Evolutionary conservation across 2,797 vertebrate genomes (phyloP).

Genomic region (Chiroxiphia lanceolata): DNA sequence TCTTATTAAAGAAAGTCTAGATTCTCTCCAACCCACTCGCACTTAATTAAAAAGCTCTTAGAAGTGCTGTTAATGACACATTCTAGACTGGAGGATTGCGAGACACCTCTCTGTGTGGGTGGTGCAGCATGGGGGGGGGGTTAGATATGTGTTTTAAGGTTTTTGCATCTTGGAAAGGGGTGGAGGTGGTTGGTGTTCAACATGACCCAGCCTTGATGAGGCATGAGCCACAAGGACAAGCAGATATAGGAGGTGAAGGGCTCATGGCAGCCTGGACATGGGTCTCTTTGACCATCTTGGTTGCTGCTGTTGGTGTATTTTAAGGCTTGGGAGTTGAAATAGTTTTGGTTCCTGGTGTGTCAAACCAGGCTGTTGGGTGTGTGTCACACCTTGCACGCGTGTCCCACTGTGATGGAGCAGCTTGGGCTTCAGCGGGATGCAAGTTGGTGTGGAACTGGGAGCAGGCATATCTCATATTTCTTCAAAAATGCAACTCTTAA

Average conservation of each 20-base stretch:
- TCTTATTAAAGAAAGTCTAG: conserved; percentile 68
- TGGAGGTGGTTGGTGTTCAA: conserved; percentile 12
- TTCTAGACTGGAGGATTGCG: conserved; percentile 55
- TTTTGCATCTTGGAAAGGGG: conserved; percentile 37
- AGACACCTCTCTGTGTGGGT: conserved; percentile 57
- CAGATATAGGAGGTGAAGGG: not conserved
- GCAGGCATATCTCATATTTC: not conserved
- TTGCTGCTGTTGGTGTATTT: not conserved
- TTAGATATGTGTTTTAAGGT: conserved; percentile 14
- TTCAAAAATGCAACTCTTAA: not conserved
- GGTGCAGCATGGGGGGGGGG: not conserved
- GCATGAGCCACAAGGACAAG: not conserved
- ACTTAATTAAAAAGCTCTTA: conserved; percentile 71
- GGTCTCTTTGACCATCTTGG: not conserved
- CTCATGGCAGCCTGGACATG: rapidly evolving
- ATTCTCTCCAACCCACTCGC: conserved; percentile 60
- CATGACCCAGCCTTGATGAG: not conserved
- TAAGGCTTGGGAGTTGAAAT: not conserved
- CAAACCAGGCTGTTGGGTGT: not conserved
- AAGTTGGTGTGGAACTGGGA: not conserved
- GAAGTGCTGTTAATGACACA: conserved; percentile 67
- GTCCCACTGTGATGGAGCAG: not conserved
- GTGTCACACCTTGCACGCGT: rapidly evolving
- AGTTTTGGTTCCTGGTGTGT: not conserved
- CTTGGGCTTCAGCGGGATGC: not conserved